Base-by-base conservation (phyloP, 2,797 vertebrate species). In the Siniperca obscura region DNA sequence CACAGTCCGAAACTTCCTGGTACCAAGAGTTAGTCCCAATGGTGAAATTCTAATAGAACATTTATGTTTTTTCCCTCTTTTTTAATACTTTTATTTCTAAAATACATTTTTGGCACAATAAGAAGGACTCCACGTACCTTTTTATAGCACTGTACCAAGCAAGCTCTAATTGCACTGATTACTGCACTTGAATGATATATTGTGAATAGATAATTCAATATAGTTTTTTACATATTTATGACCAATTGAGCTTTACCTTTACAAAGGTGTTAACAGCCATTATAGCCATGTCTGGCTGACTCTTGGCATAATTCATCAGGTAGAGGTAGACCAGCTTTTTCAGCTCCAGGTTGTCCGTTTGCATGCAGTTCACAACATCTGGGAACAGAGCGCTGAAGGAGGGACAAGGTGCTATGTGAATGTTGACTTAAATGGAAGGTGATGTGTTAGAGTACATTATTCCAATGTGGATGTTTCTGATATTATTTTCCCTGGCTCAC, bases 261-360 rank as follows among this genome's bases (percentile, higher is more conserved):
- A 99, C 98, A 5, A 99, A 99, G 52, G 98, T 99, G 95, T 99
- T 99, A 64, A 99, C 98, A 3, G 98, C 98, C 98, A 99, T 99
- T 85, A 99, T 99, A 74, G 98, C 98, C 98, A 99, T 99, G 93
- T 99, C 98, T 0, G 98, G 98, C 90, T 99, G 98, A 91, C 98
- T 99, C 93, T 99, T 99, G 92, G 98, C 98, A 0, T 99, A 99
- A 94, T 99, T 99, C 98, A 99, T 99, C 92, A 99, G 93, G 91
- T 99, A 99, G 46, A 99, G 95, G 92, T 99, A 99, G 78, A 99
- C 98, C 90, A 99, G 93, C 92, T 99, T 99, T 94, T 99, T 99
- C 91, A 99, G 95, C 67, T 99, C 98, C 90, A 99, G 94, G 91
- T 99, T 99, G 91, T 99, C 98, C 0, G 98, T 99, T 93, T 99